Conservation (phyloP, 2,113 vertebrate species). For the Caranx ignobilis region DNA sequence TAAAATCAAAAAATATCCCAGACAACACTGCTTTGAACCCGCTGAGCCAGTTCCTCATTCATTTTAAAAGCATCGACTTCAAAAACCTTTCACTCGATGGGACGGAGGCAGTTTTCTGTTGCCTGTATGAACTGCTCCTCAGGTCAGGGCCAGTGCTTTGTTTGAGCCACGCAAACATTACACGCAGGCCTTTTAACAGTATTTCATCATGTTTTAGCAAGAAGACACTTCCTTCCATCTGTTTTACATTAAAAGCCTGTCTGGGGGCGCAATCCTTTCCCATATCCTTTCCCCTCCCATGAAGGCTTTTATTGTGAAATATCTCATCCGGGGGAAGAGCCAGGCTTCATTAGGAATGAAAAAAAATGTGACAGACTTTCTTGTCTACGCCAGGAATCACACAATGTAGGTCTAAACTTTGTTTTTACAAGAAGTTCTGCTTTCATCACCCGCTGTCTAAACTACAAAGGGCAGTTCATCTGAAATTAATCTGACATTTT, state of each 20-base stretch:
- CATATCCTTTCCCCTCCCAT: neutral
- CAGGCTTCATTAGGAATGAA: neutral
- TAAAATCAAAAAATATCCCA: neutral
- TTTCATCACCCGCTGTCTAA: neutral
- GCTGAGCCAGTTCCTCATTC: neutral
- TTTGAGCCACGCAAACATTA: neutral
- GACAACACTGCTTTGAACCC: neutral
- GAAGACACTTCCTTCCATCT: neutral
- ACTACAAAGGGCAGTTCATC: neutral
- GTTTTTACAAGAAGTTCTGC: neutral
- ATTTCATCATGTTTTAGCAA: too few relatives aligned
- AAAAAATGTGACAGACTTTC: neutral
- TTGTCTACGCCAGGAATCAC: neutral
- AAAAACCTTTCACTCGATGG: neutral
- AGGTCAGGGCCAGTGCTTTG: neutral
- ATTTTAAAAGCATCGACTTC: neutral
- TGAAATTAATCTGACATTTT: neutral
- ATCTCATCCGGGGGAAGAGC: conserved; percentile 17
- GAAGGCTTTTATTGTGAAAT: conserved; percentile 20
- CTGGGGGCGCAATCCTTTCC: neutral
- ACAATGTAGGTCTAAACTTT: neutral
- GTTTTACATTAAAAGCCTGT: conserved; percentile 28
- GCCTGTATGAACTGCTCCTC: neutral
- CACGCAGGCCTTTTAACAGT: neutral
- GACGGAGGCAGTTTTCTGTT: neutral